A percentile compares a stretch with the other conserved stretches of the same genome.
These are phyloP conservation scores for Drosophila setifemur DNA, from an alignment of 1,140 invertebrate species.

Conservation along the genomic window DNA sequence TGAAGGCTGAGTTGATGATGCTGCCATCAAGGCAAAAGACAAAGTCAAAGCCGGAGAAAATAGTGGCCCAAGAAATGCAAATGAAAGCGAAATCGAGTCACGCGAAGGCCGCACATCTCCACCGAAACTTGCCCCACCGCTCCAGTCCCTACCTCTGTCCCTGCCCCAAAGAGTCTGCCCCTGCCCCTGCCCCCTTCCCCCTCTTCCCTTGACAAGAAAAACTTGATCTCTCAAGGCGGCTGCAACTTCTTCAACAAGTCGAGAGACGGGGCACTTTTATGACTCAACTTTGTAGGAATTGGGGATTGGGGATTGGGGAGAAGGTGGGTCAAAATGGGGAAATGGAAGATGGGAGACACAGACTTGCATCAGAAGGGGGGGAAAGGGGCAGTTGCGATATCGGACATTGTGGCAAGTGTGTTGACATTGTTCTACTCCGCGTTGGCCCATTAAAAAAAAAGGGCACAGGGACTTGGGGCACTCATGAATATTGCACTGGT, in stretches of 20 bases:
- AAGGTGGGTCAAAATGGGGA: background rate
- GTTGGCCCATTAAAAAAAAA: slow-evolving; percentile 17
- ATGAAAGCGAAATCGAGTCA: slow-evolving; percentile 69
- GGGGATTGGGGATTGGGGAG: background rate
- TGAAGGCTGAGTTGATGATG: background rate
- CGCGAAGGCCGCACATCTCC: slow-evolving; percentile 43
- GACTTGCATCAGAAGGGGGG: background rate
- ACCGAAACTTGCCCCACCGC: background rate
- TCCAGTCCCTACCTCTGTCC: background rate
- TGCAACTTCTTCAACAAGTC: slow-evolving; percentile 20
- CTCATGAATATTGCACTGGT: slow-evolving; percentile 25
- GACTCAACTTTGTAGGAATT: slow-evolving; percentile 54
- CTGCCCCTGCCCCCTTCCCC: background rate
- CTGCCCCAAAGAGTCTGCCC: background rate
- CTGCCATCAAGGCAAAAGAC: slow-evolving; percentile 4
- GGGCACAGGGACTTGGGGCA: too few relatives aligned
- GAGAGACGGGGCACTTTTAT: slow-evolving; percentile 26
- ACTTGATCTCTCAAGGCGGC: slow-evolving; percentile 31
- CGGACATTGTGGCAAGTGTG: slow-evolving; percentile 33
- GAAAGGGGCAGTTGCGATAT: background rate
- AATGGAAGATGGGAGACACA: background rate
- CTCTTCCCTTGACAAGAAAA: slow-evolving; percentile 10
- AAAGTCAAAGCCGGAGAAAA: slow-evolving; percentile 17
- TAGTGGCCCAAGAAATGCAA: slow-evolving; percentile 50
- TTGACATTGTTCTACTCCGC: slow-evolving; percentile 31